These are phyloP conservation scores for Epicampocera succincta DNA, from an alignment of 2,888 invertebrate genomes.

Conservation along the genomic window DNA sequence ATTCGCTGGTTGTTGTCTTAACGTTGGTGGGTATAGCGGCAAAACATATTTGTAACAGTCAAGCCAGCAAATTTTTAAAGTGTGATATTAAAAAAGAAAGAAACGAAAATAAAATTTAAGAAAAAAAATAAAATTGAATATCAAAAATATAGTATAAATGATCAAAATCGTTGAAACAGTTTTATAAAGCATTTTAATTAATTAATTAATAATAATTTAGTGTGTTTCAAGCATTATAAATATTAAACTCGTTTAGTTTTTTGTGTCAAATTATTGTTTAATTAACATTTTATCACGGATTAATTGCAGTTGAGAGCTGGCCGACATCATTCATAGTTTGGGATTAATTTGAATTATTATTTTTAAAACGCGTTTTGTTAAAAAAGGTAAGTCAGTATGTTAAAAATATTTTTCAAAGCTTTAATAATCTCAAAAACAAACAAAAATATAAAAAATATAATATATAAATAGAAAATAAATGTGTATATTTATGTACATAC, in stretches of 20 bases:
- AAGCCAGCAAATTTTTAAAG: neutral
- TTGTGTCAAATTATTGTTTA: constrained; percentile 43
- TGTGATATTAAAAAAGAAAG: constrained; percentile 6
- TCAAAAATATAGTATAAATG: neutral
- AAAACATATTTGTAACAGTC: constrained; percentile 15
- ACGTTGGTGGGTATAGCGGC: constrained; percentile 59
- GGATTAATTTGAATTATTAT: constrained; percentile 60
- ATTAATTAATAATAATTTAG: too few species aligned
- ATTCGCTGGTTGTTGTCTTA: constrained; percentile 51
- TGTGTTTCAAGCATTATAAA: too few species aligned
- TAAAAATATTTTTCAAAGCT: neutral
- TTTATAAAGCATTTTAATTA: neutral
- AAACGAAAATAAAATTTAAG: too few species aligned
- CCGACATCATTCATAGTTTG: constrained; percentile 48
- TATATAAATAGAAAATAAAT: too few species aligned
- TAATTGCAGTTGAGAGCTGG: constrained; percentile 64
- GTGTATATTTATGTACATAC: too few species aligned
- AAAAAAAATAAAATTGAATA: neutral
- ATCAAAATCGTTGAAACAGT: neutral
- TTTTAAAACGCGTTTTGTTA: constrained; percentile 35
- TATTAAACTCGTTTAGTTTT: neutral
- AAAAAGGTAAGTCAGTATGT: constrained; percentile 59
- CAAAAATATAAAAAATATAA: neutral
- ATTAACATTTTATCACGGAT: constrained; percentile 46
- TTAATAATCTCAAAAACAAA: constrained; percentile 9